Conservation (phyloP, 2,113 vertebrate species). For the Gadus chalcogrammus region DNA sequence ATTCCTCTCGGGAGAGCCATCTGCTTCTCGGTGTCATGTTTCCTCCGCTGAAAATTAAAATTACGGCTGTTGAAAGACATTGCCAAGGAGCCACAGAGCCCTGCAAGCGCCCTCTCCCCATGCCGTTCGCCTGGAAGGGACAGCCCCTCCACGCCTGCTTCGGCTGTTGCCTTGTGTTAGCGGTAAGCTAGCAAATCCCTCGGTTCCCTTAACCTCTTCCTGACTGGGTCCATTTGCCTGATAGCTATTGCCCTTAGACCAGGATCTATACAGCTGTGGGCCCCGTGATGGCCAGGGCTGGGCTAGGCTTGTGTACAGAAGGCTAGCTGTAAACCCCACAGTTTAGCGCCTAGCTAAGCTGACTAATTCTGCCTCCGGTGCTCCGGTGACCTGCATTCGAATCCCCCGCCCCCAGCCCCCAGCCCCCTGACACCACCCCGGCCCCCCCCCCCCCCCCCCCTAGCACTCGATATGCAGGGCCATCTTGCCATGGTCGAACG, state of each 20-base stretch:
- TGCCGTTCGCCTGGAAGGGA: no score
- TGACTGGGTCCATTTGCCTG: not conserved
- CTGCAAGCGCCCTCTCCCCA: no score
- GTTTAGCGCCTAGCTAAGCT: constrained; percentile 35
- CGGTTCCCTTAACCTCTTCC: no score
- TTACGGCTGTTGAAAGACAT: constrained; percentile 41
- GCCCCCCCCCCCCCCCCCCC: constrained; percentile 14
- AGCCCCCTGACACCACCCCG: not conserved
- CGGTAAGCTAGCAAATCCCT: no score
- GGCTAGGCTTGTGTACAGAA: not conserved
- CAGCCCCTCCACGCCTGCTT: no score
- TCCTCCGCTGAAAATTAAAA: constrained; percentile 29
- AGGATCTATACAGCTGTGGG: constrained; percentile 10
- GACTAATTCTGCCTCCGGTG: constrained; percentile 39
- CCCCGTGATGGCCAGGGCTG: not conserved
- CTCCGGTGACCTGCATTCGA: constrained; percentile 55
- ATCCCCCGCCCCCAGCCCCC: not conserved
- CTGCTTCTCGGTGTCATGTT: not conserved
- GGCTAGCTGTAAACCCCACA: not conserved
- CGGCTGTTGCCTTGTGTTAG: no score
- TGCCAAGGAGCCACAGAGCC: constrained; percentile 19
- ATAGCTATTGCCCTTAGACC: not conserved
- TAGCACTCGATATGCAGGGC: no score
- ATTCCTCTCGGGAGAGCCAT: not conserved
- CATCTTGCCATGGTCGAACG: no score